Evolutionary conservation across 2,113 vertebrate genomes (phyloP).

Genomic region (Phaethon lepturus): DNA sequence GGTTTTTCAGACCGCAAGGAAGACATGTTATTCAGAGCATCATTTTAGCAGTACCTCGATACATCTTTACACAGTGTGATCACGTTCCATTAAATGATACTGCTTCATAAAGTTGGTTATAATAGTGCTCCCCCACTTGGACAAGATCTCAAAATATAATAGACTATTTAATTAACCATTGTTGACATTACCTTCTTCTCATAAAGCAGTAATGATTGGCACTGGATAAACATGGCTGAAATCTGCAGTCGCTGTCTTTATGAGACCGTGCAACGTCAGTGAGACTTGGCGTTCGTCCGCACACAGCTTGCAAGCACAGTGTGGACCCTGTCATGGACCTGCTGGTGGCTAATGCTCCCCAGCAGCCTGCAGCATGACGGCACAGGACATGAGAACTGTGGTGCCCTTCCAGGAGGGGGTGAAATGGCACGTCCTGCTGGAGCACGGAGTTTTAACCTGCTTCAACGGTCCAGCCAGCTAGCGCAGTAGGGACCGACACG

Average conservation of each 20-base stretch:
- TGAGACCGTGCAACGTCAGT: fast-evolving
- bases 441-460: neutral
- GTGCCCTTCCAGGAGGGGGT: neutral
- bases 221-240: neutral
- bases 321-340: neutral
- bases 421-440: neutral
- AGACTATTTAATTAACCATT: neutral
- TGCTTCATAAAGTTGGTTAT: neutral
- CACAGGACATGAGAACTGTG: fast-evolving
- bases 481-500: neutral
- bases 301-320: fast-evolving
- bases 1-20: neutral
- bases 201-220: neutral
- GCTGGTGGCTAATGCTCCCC: neutral
- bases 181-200: neutral
- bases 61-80: neutral
- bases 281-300: neutral
- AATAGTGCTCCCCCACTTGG: neutral
- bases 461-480: neutral
- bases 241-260: fast-evolving
- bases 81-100: neutral
- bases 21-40: neutral
- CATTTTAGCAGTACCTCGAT: neutral
- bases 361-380: too few species aligned
- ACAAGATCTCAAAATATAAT: neutral